Evolutionary conservation across 1,140 invertebrate genomes (phyloP).

Genomic region (Agrilus planipennis): DNA sequence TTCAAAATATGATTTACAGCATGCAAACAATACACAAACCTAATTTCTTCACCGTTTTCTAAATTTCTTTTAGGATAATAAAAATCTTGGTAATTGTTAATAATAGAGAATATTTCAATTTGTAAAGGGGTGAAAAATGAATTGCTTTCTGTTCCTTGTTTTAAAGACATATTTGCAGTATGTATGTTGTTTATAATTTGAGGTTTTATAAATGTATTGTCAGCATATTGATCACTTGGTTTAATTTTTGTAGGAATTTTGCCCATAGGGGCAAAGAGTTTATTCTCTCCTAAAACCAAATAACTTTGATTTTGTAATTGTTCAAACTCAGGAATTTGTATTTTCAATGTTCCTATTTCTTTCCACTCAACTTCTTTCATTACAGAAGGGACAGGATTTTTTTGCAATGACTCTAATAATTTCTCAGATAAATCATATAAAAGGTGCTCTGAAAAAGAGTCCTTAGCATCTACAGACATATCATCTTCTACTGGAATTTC

Average conservation of each 20-base stretch:
- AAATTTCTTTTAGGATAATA: slow-evolving; percentile 63
- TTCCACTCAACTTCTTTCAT: slow-evolving; percentile 41
- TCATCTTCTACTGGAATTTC: slow-evolving; percentile 29
- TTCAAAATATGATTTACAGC: slow-evolving; percentile 85
- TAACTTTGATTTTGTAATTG: slow-evolving; percentile 29
- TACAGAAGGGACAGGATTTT: slow-evolving; percentile 18
- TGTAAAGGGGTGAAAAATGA: slow-evolving; percentile 56
- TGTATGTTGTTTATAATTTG: slow-evolving; percentile 49
- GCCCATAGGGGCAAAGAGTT: slow-evolving; percentile 41
- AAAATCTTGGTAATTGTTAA: slow-evolving; percentile 82
- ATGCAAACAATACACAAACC: slow-evolving; percentile 77
- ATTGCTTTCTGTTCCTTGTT: slow-evolving; percentile 36
- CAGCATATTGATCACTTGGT: slow-evolving; percentile 37
- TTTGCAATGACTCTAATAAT: slow-evolving; percentile 42
- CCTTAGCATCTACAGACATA: slow-evolving; percentile 29
- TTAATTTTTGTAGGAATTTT: slow-evolving; percentile 36
- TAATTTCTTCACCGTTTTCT: slow-evolving; percentile 69
- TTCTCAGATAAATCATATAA: slow-evolving; percentile 48
- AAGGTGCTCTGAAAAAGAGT: slow-evolving; percentile 55
- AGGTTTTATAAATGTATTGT: slow-evolving; percentile 47
- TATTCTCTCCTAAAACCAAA: slow-evolving; percentile 41
- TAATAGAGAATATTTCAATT: slow-evolving; percentile 66
- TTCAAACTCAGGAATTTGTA: slow-evolving; percentile 43
- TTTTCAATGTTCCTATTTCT: slow-evolving; percentile 41
- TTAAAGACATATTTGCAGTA: slow-evolving; percentile 41